Conservation (phyloP, 2,888 invertebrate genomes). For the Sinelater perroti region DNA sequence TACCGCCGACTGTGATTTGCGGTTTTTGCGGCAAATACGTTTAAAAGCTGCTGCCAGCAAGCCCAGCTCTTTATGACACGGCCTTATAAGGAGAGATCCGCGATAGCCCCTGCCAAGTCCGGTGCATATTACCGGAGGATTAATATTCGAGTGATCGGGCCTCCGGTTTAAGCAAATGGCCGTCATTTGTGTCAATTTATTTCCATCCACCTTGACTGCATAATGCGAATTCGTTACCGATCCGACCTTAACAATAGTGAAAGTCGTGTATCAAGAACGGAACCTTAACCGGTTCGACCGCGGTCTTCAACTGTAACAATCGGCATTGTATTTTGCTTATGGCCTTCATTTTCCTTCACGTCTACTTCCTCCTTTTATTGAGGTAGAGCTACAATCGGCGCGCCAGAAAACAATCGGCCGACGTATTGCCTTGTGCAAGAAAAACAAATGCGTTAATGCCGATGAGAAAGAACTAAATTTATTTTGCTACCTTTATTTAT, state of each 20-base stretch:
- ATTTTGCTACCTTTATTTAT: conserved; percentile 31
- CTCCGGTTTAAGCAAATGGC: conserved; percentile 1
- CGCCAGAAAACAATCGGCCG: too few species aligned
- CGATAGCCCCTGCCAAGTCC: conserved; percentile 3
- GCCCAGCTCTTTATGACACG: not conserved
- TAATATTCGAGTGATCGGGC: conserved; percentile 5
- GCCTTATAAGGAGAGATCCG: not conserved
- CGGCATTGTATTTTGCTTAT: conserved; percentile 33
- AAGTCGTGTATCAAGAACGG: conserved; percentile 50
- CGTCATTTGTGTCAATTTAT: conserved; percentile 18
- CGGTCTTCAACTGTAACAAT: conserved; percentile 52
- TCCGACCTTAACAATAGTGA: conserved; percentile 50
- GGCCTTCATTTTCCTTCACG: not conserved
- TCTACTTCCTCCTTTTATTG: not conserved
- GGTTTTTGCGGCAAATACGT: conserved; percentile 17
- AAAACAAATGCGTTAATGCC: too few species aligned
- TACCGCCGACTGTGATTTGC: conserved; percentile 22
- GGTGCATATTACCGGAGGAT: conserved; percentile 2
- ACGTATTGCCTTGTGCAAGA: too few species aligned
- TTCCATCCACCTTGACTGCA: conserved; percentile 9
- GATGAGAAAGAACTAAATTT: conserved; percentile 27
- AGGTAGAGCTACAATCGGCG: too few species aligned
- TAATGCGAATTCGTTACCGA: conserved; percentile 48
- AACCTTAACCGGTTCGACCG: conserved; percentile 49
- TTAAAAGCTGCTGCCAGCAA: conserved; percentile 4